Base-by-base conservation (phyloP, 2,113 vertebrate genomes). In the Pimephales promelas region DNA sequence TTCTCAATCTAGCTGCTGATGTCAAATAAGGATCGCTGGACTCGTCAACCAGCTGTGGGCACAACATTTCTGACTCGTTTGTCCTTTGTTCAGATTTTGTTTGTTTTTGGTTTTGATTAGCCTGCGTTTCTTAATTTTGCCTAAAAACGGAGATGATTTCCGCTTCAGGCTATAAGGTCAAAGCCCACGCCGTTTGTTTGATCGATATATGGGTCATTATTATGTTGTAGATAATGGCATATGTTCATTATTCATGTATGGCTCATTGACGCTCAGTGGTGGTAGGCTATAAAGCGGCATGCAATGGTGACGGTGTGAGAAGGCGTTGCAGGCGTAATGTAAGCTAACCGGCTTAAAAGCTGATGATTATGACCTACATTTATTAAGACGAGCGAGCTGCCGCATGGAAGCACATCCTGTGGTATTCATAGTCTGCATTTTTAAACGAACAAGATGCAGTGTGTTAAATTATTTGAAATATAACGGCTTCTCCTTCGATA, bases 261-360 rank as follows among this genome's bases (percentile, higher is more conserved):
- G 68, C 75, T 84, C 62, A 71, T 54, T 78, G 83, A 28, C 49
- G 61, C 62, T 79, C 68, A 24, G 79, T 76, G 79, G 81, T 56
- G 31, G 79, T 75, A 28, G 28, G 28, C 28, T 28, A 79, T 66
- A 73, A 80, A 84, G 72, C 71, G 70, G 78, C 72, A 84, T 75
- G 64, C 71, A 83, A 59, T 62, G 75, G 73, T 80, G 47, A 73
- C 83, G 82, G 79, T 74, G 85, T 77, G 56, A 88, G 84, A 85
- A 86, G 88, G 87, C 83, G 86, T 83, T 86, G 62, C 85, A 83
- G 59, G 34, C 85, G 84, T 61, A 80, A 82, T 77, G 83, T 76
- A 72, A 77, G 66, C 80, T 90, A 88, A 88, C 85, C 85, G 84
- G 88, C 81, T 88, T 90, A 89, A 84, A 84, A 79, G 82, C 83